Conservation (phyloP, 2,888 invertebrate species). For the Pilophorus perplexus region DNA sequence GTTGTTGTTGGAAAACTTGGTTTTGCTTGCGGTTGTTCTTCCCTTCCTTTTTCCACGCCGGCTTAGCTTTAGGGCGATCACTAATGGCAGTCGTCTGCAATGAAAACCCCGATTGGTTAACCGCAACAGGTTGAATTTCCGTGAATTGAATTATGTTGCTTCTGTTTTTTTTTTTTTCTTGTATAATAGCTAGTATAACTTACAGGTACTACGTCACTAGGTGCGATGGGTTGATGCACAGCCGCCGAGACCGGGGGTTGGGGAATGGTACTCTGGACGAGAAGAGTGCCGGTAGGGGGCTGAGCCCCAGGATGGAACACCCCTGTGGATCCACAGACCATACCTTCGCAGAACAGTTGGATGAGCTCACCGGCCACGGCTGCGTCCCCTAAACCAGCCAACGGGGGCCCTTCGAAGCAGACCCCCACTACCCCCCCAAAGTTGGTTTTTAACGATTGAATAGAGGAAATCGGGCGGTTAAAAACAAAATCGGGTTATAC, state of each 20-base stretch:
- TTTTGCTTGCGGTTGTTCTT: slow-evolving; percentile 65
- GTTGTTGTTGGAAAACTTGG: slow-evolving; percentile 51
- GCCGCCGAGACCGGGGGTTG: slow-evolving; percentile 18
- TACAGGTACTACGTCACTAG: slow-evolving; percentile 60
- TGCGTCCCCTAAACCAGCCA: slow-evolving; percentile 41
- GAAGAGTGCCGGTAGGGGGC: slow-evolving; percentile 13
- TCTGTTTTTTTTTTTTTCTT: not conserved
- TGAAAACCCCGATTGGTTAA: no score
- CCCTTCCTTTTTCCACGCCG: slow-evolving; percentile 74
- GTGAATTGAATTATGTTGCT: no score
- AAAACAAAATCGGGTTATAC: not conserved
- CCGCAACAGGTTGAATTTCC: not conserved
- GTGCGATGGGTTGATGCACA: slow-evolving; percentile 54
- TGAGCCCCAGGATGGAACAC: slow-evolving; percentile 39
- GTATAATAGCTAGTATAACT: slow-evolving; percentile 9
- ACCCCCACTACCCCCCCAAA: slow-evolving; percentile 27
- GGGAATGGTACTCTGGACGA: slow-evolving; percentile 26
- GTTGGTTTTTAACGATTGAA: not conserved
- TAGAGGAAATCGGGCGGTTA: not conserved
- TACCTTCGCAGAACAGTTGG: slow-evolving; percentile 44
- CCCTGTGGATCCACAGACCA: slow-evolving; percentile 39
- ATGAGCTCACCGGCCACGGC: slow-evolving; percentile 40
- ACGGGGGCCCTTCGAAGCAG: slow-evolving; percentile 36
- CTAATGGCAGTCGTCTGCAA: slow-evolving; percentile 71
- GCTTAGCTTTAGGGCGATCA: slow-evolving; percentile 80